Conservation (phyloP, 2,888 invertebrate genomes). For the Macrosiphum euphorbiae region DNA sequence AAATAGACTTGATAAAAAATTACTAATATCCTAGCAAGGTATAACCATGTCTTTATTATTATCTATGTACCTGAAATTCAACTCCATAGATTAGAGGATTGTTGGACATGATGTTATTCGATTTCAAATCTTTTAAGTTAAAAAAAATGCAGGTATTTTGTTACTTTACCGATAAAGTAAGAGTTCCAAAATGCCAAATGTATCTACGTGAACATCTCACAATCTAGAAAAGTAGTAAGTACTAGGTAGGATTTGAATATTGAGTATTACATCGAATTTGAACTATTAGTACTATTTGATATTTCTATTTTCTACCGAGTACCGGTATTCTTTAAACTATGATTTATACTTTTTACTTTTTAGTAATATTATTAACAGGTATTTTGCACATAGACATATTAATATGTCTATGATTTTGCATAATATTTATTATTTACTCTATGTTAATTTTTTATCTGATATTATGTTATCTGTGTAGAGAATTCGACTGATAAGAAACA, state of each 20-base stretch:
- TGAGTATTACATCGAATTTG: neutral
- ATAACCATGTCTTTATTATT: neutral
- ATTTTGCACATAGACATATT: too few species aligned
- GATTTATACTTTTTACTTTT: too few species aligned
- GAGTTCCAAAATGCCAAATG: too few species aligned
- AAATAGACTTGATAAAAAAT: constrained; percentile 67
- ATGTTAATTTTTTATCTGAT: neutral
- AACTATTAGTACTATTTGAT: too few species aligned
- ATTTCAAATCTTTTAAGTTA: neutral
- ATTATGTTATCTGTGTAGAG: neutral
- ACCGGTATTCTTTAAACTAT: too few species aligned
- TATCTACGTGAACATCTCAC: neutral
- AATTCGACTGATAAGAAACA: neutral
- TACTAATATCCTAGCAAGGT: neutral
- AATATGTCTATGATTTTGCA: too few species aligned
- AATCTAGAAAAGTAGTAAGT: neutral
- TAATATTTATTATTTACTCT: too few species aligned
- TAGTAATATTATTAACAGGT: too few species aligned
- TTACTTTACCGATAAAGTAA: too few species aligned
- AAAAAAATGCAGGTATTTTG: too few species aligned
- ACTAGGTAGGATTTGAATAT: neutral
- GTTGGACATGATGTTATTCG: constrained; percentile 1
- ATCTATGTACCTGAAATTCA: constrained; percentile 83
- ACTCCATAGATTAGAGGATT: constrained; percentile 87
- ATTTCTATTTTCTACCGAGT: too few species aligned